phyloP scores from a whole-genome alignment of 23 tunicate genomes.

The Phallusia fumigata region DNA sequence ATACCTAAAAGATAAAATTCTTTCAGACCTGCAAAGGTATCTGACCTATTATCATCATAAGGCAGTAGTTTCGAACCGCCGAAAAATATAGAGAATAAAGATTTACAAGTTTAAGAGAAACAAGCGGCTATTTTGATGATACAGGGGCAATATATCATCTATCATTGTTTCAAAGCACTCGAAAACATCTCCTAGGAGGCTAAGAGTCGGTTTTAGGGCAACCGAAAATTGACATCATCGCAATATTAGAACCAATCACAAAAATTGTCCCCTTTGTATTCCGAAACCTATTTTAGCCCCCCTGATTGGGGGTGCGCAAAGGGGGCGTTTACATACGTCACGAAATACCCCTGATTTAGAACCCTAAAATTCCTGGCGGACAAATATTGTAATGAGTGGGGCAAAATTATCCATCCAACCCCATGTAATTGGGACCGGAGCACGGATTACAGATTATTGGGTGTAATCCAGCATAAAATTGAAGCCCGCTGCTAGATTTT shows the following conservation, averaged over 20 bases:
- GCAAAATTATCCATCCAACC: neutral
- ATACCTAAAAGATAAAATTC: too few relatives aligned
- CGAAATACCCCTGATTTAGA: neutral
- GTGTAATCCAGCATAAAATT: neutral
- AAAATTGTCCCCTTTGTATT: neutral
- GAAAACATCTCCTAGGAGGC: too few relatives aligned
- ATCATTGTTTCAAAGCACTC: too few relatives aligned
- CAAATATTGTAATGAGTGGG: neutral
- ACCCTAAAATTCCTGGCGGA: neutral
- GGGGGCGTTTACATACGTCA: constrained; percentile 11
- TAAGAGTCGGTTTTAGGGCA: too few relatives aligned
- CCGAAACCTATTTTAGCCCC: neutral
- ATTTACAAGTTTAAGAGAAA: too few relatives aligned
- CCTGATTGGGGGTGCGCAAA: constrained; percentile 3
- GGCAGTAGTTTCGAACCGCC: too few relatives aligned
- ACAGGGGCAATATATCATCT: too few relatives aligned
- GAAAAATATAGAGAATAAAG: too few relatives aligned
- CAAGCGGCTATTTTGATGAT: too few relatives aligned
- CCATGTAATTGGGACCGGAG: neutral
- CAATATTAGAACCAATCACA: neutral
- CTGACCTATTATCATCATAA: too few relatives aligned
- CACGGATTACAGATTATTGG: neutral
- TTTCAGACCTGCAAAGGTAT: too few relatives aligned
- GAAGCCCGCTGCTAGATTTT: neutral
- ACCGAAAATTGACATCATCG: too few relatives aligned